Base-by-base conservation (phyloP, 2,113 vertebrate species). In the Saimiri boliviensis region DNA sequence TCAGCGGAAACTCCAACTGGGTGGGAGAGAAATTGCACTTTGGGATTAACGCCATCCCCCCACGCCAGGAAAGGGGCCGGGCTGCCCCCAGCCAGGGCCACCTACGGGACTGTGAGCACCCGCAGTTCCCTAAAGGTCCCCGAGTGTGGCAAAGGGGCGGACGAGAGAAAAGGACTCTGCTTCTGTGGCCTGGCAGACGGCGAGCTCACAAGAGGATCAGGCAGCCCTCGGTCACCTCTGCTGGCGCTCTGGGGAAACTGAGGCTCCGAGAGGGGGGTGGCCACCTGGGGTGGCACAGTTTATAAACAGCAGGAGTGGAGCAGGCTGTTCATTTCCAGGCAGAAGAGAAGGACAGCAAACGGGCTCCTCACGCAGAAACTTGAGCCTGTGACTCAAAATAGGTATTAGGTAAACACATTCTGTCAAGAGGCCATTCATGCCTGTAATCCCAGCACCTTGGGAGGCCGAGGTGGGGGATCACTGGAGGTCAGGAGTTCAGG, bases 71-170 rank as follows among this genome's bases (percentile, higher is more conserved):
- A 40, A 40, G 58, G 58, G 45, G 37, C 56, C 17, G 3, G 92
- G 92, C 74, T 14, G 40, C 20, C 81, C 71, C 40, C 37, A 80
- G 35, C 8, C 85, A 6, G 76, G 8, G 89, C 52, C 20, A 20
- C 9, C 11, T 8, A 25, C 0, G 2, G 3, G 68, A 27, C 76
- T 0, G 0, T 4, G n/a, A 32, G 11, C 47, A 13, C 40, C 1
- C 1, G 9, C 8, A 10, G 20, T 8, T 37, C 73, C 49, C 60
- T 20, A 1, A 52, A 9, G 1, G 21, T 83, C 20, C 35, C 81
- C 6, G 2, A 3, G 6, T 17, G 10, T 30, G 91, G 73, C 89
- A 76, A 71, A 79, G 37, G 47, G 52, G 25, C 2, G 8, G 49
- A 17, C 1, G 9, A 25, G 13, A 9, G 4, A 63, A 35, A 23